A percentile compares a stretch with the other conserved stretches of the same genome.
phyloP scores from a whole-genome alignment of 2,113 vertebrate species.

The Lampris incognitus region DNA sequence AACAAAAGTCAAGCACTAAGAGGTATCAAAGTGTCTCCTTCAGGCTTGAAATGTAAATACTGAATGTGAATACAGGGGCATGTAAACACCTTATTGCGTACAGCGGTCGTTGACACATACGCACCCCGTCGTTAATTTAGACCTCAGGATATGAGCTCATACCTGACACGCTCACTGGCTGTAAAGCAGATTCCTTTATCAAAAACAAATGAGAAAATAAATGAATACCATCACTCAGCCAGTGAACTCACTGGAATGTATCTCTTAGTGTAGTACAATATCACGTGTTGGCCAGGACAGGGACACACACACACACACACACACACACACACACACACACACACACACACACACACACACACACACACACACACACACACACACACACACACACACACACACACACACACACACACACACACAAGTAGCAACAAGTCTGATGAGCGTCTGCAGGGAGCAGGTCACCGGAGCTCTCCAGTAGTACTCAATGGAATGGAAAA shows the following conservation, averaged over 20 bases:
- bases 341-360: constrained; percentile 14
- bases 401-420: constrained; percentile 15
- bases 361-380: constrained; percentile 38
- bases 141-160: constrained; percentile 28
- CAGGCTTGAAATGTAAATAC: no score
- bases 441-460: constrained; percentile 58
- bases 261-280: constrained; percentile 55
- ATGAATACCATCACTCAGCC: constrained; percentile 37
- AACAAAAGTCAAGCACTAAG: no score
- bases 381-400: constrained; percentile 17
- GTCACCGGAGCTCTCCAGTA: constrained; percentile 65
- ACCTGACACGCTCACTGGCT: constrained; percentile 17
- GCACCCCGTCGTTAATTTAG: neutral
- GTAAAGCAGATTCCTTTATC: constrained; percentile 9
- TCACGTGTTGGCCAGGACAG: constrained; percentile 34
- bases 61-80: neutral
- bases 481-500: constrained; percentile 71
- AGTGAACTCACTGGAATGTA: constrained; percentile 63
- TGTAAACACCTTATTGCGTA: no score
- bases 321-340: constrained; percentile 20
- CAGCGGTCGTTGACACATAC: neutral
- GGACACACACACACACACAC: constrained; percentile 43
- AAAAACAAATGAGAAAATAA: neutral
- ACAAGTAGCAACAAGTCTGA: constrained; percentile 68
- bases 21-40: no score